A percentile compares a stretch with the other conserved stretches of the same genome.
phyloP scores from a whole-genome alignment of 2,888 invertebrate genomes.

The Horisme vitalbata region DNA sequence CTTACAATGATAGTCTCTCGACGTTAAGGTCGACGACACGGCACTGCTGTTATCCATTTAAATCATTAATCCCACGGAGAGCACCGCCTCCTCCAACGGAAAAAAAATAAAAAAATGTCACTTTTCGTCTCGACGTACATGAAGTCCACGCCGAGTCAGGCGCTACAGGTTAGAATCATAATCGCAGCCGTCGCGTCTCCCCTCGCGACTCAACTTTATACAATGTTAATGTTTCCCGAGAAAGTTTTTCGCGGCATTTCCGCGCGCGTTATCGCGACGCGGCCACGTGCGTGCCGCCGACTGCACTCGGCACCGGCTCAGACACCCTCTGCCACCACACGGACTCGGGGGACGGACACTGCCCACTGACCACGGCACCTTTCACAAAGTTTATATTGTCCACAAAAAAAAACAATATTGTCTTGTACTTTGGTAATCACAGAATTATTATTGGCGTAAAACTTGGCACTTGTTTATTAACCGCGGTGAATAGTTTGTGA shows the following conservation, averaged over 20 bases:
- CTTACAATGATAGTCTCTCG: conserved; percentile 87
- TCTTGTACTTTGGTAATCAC: conserved; percentile 62
- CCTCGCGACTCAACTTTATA: conserved; percentile 59
- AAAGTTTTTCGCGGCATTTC: conserved; percentile 81
- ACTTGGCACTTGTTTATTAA: conserved; percentile 72
- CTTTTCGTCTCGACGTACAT: conserved; percentile 70
- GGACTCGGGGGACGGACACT: conserved; percentile 23
- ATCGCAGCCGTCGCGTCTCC: conserved; percentile 53
- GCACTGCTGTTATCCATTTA: conserved; percentile 82
- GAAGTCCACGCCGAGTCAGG: conserved; percentile 65
- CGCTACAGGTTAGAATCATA: conserved; percentile 74
- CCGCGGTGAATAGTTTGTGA: conserved; percentile 60
- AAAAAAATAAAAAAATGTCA: conserved; percentile 77
- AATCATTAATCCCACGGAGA: conserved; percentile 73
- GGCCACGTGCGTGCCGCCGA: conserved; percentile 76
- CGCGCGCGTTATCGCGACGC: conserved; percentile 63
- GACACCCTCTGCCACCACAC: conserved; percentile 19
- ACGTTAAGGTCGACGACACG: conserved; percentile 80
- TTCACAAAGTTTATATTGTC: conserved; percentile 49
- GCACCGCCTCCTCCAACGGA: conserved; percentile 79
- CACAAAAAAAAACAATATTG: conserved; percentile 49
- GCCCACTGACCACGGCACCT: conserved; percentile 41
- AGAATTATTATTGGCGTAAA: conserved; percentile 47
- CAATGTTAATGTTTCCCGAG: conserved; percentile 65
- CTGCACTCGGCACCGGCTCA: conserved; percentile 30